phyloP scores from a whole-genome alignment of 2,113 vertebrate species.

The Eurypyga helias region DNA sequence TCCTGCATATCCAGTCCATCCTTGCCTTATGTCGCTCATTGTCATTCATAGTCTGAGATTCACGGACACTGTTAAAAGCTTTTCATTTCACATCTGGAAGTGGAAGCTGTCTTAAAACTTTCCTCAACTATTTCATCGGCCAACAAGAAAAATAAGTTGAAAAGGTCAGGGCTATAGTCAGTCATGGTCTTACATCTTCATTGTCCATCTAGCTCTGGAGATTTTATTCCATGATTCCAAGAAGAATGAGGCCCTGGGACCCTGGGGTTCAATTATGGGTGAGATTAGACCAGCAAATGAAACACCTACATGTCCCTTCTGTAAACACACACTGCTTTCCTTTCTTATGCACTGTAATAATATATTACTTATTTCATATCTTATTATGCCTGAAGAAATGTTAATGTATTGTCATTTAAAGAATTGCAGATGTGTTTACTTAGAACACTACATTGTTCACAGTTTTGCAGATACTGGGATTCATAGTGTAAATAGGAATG shows the following conservation, averaged over 20 bases:
- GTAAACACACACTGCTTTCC: not conserved
- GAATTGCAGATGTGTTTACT: not conserved
- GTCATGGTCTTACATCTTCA: too few species aligned
- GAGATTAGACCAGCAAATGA: not conserved
- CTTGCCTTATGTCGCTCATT: not conserved
- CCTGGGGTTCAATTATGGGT: not conserved
- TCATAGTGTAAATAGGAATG: not conserved
- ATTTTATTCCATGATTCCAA: too few species aligned
- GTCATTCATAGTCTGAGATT: not conserved
- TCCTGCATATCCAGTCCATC: rapidly evolving
- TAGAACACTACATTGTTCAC: not conserved
- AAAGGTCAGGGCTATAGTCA: too few species aligned
- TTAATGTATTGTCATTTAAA: not conserved
- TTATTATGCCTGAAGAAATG: not conserved
- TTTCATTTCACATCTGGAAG: not conserved
- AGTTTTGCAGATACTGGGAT: not conserved
- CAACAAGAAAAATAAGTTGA: not conserved
- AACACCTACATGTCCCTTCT: not conserved
- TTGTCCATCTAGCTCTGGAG: too few species aligned
- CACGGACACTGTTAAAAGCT: not conserved
- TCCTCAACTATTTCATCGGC: not conserved
- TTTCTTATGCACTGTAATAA: not conserved
- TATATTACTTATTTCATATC: not conserved
- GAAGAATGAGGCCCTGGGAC: not conserved
- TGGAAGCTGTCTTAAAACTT: not conserved